These are phyloP conservation scores for Eretmocerus hayati DNA, from an alignment of 2,888 invertebrate genomes.

Conservation along the genomic window DNA sequence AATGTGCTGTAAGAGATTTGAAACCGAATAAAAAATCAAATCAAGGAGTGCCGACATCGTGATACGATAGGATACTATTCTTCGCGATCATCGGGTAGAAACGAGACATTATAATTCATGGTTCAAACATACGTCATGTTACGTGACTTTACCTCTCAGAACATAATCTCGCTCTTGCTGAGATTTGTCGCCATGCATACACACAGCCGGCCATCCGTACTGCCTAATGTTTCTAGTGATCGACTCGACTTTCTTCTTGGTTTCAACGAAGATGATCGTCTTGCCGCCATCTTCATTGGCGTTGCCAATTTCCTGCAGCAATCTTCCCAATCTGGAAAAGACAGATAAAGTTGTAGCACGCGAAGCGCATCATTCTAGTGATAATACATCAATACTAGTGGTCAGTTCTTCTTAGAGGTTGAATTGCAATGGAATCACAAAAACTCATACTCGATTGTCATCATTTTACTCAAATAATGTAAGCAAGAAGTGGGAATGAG, in stretches of 20 bases:
- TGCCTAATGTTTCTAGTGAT: constrained; percentile 74
- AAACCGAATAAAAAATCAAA: constrained; percentile 53
- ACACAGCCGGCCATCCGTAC: constrained; percentile 69
- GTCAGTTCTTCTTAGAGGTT: constrained; percentile 47
- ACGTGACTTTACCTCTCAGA: constrained; percentile 50
- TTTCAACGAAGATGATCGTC: constrained; percentile 93
- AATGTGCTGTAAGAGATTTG: constrained; percentile 57
- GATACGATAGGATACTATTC: too few species aligned
- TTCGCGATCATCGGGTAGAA: too few species aligned
- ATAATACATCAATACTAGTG: constrained; percentile 1
- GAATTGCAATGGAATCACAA: constrained; percentile 33
- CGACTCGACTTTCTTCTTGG: constrained; percentile 89
- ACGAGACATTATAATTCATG: neutral
- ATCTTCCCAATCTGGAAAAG: too few species aligned
- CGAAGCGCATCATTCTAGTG: constrained; percentile 1
- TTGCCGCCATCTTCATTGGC: too few species aligned
- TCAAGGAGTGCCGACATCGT: too few species aligned
- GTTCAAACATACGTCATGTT: neutral
- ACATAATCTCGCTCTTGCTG: constrained; percentile 93
- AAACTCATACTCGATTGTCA: constrained; percentile 35
- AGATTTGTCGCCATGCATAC: constrained; percentile 96
- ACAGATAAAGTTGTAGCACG: too few species aligned
- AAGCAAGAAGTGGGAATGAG: constrained; percentile 35
- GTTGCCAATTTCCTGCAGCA: constrained; percentile 49
- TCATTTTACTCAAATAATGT: constrained; percentile 62